These are phyloP conservation scores for Erythrolamprus reginae DNA, from an alignment of 2,113 vertebrate genomes.

Conservation along the genomic window DNA sequence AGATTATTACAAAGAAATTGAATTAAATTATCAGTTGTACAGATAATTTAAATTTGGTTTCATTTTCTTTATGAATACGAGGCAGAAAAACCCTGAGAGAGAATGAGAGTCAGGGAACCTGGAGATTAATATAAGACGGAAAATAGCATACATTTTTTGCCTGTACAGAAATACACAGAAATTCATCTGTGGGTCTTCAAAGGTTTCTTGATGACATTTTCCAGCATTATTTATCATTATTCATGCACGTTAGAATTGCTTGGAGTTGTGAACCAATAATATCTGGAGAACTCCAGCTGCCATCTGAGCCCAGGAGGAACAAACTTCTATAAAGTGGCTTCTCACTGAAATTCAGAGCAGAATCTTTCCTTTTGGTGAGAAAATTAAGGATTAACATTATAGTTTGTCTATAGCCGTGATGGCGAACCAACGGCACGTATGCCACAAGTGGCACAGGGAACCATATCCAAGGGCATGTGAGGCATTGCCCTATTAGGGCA, in stretches of 20 bases:
- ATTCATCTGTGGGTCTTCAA: neutral
- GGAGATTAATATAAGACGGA: neutral
- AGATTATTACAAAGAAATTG: constrained; percentile 40
- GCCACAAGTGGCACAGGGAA: no score
- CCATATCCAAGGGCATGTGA: no score
- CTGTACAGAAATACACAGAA: neutral
- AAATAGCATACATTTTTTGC: neutral
- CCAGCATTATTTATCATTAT: neutral
- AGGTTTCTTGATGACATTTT: neutral
- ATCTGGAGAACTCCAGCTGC: neutral
- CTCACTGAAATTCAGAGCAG: neutral
- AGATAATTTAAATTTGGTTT: constrained; percentile 39
- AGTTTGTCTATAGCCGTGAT: no score
- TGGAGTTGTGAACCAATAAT: neutral
- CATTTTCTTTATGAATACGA: neutral
- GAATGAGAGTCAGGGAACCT: neutral
- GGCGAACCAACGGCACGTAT: no score
- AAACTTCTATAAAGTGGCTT: neutral
- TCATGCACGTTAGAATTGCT: neutral
- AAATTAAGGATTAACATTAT: neutral
- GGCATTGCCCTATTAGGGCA: no score
- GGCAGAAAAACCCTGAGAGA: neutral
- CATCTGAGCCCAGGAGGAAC: neutral
- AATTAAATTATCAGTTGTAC: constrained; percentile 37
- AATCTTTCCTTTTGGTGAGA: neutral